phyloP scores from a whole-genome alignment of 2,888 invertebrate genomes.

The Heliconius hortense region DNA sequence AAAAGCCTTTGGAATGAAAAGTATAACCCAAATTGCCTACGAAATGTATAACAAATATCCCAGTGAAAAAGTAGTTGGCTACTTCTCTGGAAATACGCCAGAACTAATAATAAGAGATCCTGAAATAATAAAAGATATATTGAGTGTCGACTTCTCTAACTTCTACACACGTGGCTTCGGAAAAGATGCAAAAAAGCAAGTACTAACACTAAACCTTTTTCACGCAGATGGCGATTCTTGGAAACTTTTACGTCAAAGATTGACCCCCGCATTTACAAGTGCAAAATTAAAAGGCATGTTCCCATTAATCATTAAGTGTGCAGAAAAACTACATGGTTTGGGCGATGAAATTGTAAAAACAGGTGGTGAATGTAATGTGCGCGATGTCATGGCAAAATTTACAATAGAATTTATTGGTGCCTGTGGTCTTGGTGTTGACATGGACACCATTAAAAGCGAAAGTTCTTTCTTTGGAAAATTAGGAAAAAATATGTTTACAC shows the following conservation, averaged over 20 bases:
- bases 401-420: slow-evolving; percentile 59
- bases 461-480: slow-evolving; percentile 51
- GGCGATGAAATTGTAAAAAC: slow-evolving; percentile 38
- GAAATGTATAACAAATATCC: slow-evolving; percentile 47
- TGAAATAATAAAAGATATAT: slow-evolving; percentile 55
- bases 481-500: slow-evolving; percentile 48
- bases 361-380: slow-evolving; percentile 42
- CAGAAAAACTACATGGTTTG: slow-evolving; percentile 54
- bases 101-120: slow-evolving; percentile 61
- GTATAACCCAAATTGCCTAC: slow-evolving; percentile 49
- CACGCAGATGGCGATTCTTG: slow-evolving; percentile 63
- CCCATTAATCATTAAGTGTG: slow-evolving; percentile 61
- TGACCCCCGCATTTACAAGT: slow-evolving; percentile 67
- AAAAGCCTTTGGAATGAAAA: slow-evolving; percentile 50
- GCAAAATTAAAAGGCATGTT: slow-evolving; percentile 68
- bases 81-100: slow-evolving; percentile 58
- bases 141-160: slow-evolving; percentile 58
- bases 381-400: slow-evolving; percentile 56
- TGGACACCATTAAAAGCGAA: slow-evolving; percentile 51
- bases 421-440: slow-evolving; percentile 57
- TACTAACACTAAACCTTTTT: slow-evolving; percentile 57
- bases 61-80: slow-evolving; percentile 53
- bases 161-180: slow-evolving; percentile 52
- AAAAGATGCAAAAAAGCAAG: slow-evolving; percentile 47
- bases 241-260: slow-evolving; percentile 62